Conservation (phyloP, 2,888 invertebrate species). For the Euzophera pinguis region DNA sequence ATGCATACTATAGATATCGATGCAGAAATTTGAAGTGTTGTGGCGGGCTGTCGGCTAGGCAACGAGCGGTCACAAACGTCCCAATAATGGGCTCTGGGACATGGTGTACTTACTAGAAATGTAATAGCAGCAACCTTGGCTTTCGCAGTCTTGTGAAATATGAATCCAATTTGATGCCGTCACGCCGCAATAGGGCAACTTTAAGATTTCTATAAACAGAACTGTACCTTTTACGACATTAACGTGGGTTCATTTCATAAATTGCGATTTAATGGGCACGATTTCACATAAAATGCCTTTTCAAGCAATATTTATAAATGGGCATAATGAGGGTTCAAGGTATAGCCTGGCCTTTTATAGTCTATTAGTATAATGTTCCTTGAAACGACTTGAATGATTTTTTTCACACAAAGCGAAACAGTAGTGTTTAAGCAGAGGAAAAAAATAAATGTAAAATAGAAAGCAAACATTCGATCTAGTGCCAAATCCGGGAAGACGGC, state of each 20-base stretch:
- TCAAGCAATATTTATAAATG: too few species aligned
- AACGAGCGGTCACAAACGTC: background rate
- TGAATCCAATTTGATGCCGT: conserved; percentile 7
- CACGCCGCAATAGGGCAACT: background rate
- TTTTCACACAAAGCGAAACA: too few species aligned
- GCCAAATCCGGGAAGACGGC: too few species aligned
- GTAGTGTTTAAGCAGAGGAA: too few species aligned
- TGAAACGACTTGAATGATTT: too few species aligned
- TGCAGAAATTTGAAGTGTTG: conserved; percentile 7
- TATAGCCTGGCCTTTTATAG: too few species aligned
- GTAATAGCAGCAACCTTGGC: background rate
- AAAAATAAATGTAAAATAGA: too few species aligned
- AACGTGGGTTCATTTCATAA: background rate
- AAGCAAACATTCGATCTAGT: too few species aligned
- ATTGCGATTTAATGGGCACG: background rate
- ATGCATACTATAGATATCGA: background rate
- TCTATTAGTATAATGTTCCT: too few species aligned
- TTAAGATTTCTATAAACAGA: conserved; percentile 6
- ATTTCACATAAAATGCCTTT: too few species aligned
- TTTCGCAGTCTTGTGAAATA: conserved; percentile 11
- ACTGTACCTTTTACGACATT: background rate
- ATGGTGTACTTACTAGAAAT: background rate
- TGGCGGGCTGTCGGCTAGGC: background rate
- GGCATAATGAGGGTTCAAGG: too few species aligned
- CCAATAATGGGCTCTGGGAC: background rate